Percentiles rank a stretch among this genome's conserved stretches.
Conservation (phyloP, 1,140 invertebrate genomes). For the Cylas formicarius region DNA sequence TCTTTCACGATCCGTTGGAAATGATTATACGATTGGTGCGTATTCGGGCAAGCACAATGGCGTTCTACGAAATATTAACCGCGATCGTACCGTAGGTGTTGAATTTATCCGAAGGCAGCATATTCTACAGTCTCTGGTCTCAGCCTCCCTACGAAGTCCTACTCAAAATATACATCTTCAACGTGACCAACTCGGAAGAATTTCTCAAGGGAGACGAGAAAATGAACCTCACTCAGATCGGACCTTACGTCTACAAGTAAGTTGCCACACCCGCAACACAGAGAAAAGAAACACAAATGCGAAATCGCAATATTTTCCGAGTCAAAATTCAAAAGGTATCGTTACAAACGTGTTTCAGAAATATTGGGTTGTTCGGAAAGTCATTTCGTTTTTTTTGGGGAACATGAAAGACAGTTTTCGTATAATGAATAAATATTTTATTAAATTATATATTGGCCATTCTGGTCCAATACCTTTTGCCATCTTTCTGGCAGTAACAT, state of each 20-base stretch:
- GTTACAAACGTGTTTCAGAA: slow-evolving; percentile 8
- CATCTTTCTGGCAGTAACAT: too few relatives aligned
- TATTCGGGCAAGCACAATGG: slow-evolving; percentile 12
- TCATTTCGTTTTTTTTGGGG: too few relatives aligned
- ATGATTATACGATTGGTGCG: slow-evolving; percentile 47
- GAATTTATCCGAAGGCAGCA: slow-evolving; percentile 45
- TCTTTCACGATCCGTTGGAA: slow-evolving; percentile 47
- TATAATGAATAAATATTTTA: too few relatives aligned
- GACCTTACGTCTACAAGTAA: slow-evolving; percentile 83
- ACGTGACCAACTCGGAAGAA: slow-evolving; percentile 69
- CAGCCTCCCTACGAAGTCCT: slow-evolving; percentile 62
- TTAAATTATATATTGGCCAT: too few relatives aligned
- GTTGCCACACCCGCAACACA: slow-evolving; percentile 25
- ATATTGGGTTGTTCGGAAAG: too few relatives aligned
- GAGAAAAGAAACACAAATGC: neutral
- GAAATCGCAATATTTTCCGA: neutral
- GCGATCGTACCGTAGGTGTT: slow-evolving; percentile 42
- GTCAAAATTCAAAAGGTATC: slow-evolving; percentile 3
- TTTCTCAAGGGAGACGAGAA: slow-evolving; percentile 64
- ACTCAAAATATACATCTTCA: slow-evolving; percentile 74
- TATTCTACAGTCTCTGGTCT: slow-evolving; percentile 59
- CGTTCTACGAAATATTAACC: neutral
- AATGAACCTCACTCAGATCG: slow-evolving; percentile 65
- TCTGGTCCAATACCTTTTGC: too few relatives aligned
- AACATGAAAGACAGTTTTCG: too few relatives aligned